Evolutionary conservation across 2,797 vertebrate genomes (phyloP).

Genomic region (Periophthalmus magnuspinnatus): DNA sequence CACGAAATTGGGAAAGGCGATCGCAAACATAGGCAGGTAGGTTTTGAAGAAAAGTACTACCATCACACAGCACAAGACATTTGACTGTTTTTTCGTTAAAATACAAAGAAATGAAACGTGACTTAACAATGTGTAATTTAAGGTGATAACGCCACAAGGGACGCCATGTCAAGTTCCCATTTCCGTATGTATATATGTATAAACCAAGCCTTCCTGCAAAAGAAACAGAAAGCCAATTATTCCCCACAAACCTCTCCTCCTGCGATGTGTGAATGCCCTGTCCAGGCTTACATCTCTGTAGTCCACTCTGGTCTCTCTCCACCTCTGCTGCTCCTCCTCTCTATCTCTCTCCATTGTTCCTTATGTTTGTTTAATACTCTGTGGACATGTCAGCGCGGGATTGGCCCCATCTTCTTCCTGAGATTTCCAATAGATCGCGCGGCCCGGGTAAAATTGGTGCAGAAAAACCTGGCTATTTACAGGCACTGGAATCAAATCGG

Average conservation of each 20-base stretch:
- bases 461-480: conserved; percentile 7
- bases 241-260: not conserved
- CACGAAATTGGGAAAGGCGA: too few species aligned
- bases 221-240: not conserved
- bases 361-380: conserved; percentile 84
- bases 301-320: not conserved
- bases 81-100: too few species aligned
- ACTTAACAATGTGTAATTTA: too few species aligned
- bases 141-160: too few species aligned
- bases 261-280: not conserved
- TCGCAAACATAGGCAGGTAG: too few species aligned
- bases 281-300: not conserved
- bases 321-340: not conserved
- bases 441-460: not conserved
- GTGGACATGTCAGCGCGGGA: conserved; percentile 69
- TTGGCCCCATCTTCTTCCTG: conserved; percentile 45
- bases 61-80: too few species aligned
- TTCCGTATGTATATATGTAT: too few species aligned
- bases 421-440: conserved; percentile 72
- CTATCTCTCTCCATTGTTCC: conserved; percentile 63
- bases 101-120: too few species aligned
- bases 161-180: too few species aligned
- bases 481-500: conserved; percentile 1
- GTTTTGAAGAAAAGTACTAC: too few species aligned
- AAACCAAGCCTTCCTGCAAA: not conserved